Base-by-base conservation (phyloP, 2,888 invertebrate species). In the Drosophila tanythrix region DNA sequence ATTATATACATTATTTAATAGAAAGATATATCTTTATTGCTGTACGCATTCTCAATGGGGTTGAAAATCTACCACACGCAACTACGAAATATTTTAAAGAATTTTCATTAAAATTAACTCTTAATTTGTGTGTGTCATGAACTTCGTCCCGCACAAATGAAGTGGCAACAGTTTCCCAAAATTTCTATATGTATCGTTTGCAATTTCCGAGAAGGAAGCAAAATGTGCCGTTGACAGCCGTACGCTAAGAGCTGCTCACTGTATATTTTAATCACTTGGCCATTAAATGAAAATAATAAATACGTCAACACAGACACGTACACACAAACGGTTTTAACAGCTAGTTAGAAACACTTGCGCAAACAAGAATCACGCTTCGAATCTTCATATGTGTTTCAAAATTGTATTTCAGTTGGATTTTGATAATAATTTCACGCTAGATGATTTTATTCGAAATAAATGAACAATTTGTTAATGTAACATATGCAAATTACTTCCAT, bases 191-290 rank as follows among this genome's bases (percentile, higher is more conserved):
- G 15, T 33, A 43, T 51, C 15, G 33, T 65, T 40, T 50, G 38
- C 29, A 27, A 36, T 65, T 35, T 58, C 58, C 27, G 36, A 67
- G 48, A 31, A 70, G 46, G 74, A 38, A 68, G 35, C 38, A 53
- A 58, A 55, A 70, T 71, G 66, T 21, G n/a, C 1, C 27, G 76
- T 55, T 75, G 76, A 76, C 76, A 75, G 64, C 50, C 13, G 40
- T 10, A 67, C 58, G 71, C 60, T 60, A 21, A 58, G 27, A 62
- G 29, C 7, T 56, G 27, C 11, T 13, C 8, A 33, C 35, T 35
- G 33, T 59, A 65, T 58, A 70, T 74, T 66, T 27, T 70, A 65
- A 75, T 70, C 61, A 70, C 63, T 75, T 62, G 66, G 58, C 70
- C 61, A 75, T 74, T 74, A 57, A 76, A 60, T 33, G 21, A 29